Base-by-base conservation (phyloP, 1,140 invertebrate species). In the Alviniconcha marisindica region DNA sequence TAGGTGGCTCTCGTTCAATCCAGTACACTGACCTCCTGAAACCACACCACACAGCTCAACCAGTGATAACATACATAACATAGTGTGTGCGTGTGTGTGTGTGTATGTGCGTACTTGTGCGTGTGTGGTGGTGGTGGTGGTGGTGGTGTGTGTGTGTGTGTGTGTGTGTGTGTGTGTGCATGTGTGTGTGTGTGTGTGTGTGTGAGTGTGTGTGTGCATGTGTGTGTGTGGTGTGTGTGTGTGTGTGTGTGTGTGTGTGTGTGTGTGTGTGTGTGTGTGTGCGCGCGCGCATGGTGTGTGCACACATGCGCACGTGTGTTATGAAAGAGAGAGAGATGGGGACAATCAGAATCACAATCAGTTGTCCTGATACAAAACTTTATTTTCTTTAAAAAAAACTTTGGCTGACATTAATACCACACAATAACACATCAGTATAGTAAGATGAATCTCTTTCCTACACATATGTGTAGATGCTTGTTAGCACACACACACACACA, bases 211-310 rank as follows among this genome's bases (percentile, higher is more conserved):
- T 60, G 56, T 7, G 2, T 60, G 4, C 28, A n/a, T 2, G 56
- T 60, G 56, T 60, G 56, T 60, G 56, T 60, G 56, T 60, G 56
- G 56, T 60, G 56, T 24, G 56, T 1, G 56, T 60, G n/a, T 60
- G 56, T 60, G 56, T n/a, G n/a, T 60, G 56, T 60, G 56, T n/a
- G 18, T 60, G 56, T 60, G 56, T 60, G 56, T 60, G 1, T n/a
- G n/a, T 60, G 56, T 60, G 56, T 60, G 56, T 60, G n/a, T 60
- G n/a, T 21, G 56, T 60, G 56, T 60, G 56, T 12, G 24, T 60
- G 18, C 56, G 24, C 24, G 4, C 24, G 5, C 15, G 48, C 31
- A 2, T 31, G 5, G 15, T 31, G 31, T 36, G 28, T 42, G 28
- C 48, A 24, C 42, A 18, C 14, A 51, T 63, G 15, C 40, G 14